A percentile compares a stretch with the other conserved stretches of the same genome.
Conservation (phyloP, 2,797 vertebrate species). For the Sebastes oblongus region DNA sequence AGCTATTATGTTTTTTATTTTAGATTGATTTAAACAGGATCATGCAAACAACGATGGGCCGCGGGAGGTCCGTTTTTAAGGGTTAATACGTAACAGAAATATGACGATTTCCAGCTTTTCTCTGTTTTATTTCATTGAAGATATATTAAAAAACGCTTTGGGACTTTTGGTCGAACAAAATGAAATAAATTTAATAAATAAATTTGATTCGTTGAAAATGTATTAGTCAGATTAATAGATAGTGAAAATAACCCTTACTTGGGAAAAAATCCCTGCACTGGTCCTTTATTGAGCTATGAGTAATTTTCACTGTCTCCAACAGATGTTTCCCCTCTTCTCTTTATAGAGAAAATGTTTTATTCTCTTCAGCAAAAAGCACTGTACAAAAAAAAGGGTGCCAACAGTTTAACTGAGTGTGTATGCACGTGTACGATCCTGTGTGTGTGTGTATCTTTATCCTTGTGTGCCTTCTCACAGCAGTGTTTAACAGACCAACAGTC, state of each 20-base stretch:
- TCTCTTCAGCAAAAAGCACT: neutral
- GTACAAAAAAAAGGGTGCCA: neutral
- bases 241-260: neutral
- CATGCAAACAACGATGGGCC: too few species aligned
- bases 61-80: too few species aligned
- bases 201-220: neutral
- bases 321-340: neutral
- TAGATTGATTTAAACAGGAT: too few species aligned
- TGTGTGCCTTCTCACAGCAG: constrained; percentile 42
- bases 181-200: neutral
- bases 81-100: neutral
- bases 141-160: neutral
- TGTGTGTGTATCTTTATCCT: constrained; percentile 1
- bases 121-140: neutral
- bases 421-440: neutral
- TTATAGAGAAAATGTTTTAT: neutral
- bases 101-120: neutral
- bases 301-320: neutral
- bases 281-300: neutral
- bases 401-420: neutral
- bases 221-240: too few species aligned
- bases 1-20: too few species aligned
- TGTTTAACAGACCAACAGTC: constrained; percentile 74
- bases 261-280: neutral
- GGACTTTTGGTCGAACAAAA: neutral